These are phyloP conservation scores for Danio jaintianensis DNA, from an alignment of 2,797 vertebrate genomes.

Conservation along the genomic window DNA sequence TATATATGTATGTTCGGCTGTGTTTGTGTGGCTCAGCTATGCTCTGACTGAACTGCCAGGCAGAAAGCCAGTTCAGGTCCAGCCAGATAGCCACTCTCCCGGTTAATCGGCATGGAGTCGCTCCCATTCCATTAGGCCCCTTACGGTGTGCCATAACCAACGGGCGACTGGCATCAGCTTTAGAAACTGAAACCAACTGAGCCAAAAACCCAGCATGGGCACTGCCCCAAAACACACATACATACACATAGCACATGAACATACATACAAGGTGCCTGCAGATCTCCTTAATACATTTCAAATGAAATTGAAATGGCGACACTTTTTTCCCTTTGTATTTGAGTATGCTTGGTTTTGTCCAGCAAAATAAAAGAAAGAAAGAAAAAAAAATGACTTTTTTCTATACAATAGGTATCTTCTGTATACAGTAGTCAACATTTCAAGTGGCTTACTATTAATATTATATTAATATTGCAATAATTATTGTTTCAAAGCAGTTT, in stretches of 20 bases:
- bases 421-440: no score
- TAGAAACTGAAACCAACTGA: conserved; percentile 2
- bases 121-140: conserved; percentile 58
- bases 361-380: no score
- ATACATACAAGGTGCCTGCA: conserved; percentile 3
- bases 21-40: conserved; percentile 42
- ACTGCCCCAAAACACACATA: conserved; percentile 31
- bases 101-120: conserved; percentile 59
- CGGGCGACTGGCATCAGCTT: conserved; percentile 44
- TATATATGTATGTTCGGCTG: conserved; percentile 27
- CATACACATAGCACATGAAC: conserved; percentile 14
- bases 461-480: no score
- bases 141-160: conserved; percentile 46
- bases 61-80: conserved; percentile 51
- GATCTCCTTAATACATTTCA: conserved; percentile 2
- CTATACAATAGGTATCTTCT: no score
- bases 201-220: conserved; percentile 40
- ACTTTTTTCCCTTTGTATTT: neutral
- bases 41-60: conserved; percentile 57
- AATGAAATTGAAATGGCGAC: neutral
- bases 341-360: neutral
- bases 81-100: conserved; percentile 55
- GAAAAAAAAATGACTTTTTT: no score
- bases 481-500: no score
- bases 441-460: no score